Evolutionary conservation across 2,797 vertebrate species (phyloP).

Genomic region (Stomatorhinus walkeri): DNA sequence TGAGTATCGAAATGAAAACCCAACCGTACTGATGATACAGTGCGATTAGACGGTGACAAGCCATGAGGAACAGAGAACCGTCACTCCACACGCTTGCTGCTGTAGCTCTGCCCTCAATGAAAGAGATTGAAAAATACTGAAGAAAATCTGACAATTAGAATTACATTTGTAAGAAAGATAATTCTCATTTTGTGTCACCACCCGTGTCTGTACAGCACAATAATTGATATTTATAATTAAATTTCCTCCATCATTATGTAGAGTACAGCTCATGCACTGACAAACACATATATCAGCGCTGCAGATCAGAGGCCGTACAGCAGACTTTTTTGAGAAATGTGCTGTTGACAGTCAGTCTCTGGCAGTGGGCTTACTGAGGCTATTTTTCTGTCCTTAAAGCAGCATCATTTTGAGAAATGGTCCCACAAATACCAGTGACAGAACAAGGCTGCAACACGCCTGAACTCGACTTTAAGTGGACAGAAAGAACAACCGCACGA

Average conservation of each 20-base stretch:
- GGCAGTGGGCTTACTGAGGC: not conserved
- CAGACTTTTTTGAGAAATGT: not conserved
- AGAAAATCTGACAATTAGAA: not conserved
- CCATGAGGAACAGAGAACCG: not conserved
- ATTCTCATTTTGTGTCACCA: not conserved
- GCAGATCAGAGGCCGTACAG: not conserved
- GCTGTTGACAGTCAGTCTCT: not conserved
- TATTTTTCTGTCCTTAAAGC: not conserved
- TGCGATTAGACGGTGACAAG: not conserved
- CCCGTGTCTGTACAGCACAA: not conserved
- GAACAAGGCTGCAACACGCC: not conserved
- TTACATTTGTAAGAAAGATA: not conserved
- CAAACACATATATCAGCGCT: not conserved
- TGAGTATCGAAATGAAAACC: not conserved
- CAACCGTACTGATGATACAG: not conserved
- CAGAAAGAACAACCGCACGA: not conserved
- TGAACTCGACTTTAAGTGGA: not conserved
- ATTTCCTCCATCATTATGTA: not conserved
- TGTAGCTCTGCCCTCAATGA: not conserved
- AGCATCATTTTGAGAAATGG: not conserved
- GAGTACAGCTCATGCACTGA: not conserved
- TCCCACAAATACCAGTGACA: not conserved
- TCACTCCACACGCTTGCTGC: not conserved
- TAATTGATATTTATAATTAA: not conserved
- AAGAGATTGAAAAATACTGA: not conserved